These are phyloP conservation scores for Chrosomus eos DNA, from an alignment of 2,797 vertebrate genomes.

Conservation along the genomic window DNA sequence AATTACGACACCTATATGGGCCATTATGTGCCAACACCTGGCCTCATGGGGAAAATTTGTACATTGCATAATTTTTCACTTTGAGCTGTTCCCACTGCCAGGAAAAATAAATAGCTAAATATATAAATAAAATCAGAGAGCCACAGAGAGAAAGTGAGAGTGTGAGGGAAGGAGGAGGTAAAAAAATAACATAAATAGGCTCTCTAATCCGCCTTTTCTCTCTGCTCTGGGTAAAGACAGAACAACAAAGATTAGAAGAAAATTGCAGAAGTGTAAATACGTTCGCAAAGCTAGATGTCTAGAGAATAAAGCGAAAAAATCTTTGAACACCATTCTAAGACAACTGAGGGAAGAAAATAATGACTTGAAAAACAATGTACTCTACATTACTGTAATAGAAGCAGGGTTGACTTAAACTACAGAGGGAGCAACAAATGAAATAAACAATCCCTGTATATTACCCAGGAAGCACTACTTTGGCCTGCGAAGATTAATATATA, in stretches of 20 bases:
- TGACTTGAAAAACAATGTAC: slow-evolving; percentile 20
- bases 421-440: neutral
- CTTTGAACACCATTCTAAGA: slow-evolving; percentile 10
- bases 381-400: slow-evolving; percentile 11
- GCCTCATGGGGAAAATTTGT: slow-evolving; percentile 57
- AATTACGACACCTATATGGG: slow-evolving; percentile 62
- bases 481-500: neutral
- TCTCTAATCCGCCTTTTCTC: slow-evolving; percentile 27
- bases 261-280: slow-evolving; percentile 17
- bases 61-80: slow-evolving; percentile 60
- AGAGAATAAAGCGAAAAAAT: slow-evolving; percentile 7
- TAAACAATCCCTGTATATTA: neutral
- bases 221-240: slow-evolving; percentile 8
- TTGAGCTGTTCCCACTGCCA: slow-evolving; percentile 45
- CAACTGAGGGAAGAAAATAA: neutral
- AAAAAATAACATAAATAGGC: slow-evolving; percentile 13
- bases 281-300: slow-evolving; percentile 22
- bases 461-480: neutral
- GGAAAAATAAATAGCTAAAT: slow-evolving; percentile 47
- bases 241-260: slow-evolving; percentile 48
- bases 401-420: slow-evolving; percentile 10
- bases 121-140: slow-evolving; percentile 28
- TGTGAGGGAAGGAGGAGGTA: neutral
- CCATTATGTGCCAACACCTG: slow-evolving; percentile 58
- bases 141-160: slow-evolving; percentile 20